Conservation (phyloP, 1,140 invertebrate genomes). For the Drosophila sp. region DNA sequence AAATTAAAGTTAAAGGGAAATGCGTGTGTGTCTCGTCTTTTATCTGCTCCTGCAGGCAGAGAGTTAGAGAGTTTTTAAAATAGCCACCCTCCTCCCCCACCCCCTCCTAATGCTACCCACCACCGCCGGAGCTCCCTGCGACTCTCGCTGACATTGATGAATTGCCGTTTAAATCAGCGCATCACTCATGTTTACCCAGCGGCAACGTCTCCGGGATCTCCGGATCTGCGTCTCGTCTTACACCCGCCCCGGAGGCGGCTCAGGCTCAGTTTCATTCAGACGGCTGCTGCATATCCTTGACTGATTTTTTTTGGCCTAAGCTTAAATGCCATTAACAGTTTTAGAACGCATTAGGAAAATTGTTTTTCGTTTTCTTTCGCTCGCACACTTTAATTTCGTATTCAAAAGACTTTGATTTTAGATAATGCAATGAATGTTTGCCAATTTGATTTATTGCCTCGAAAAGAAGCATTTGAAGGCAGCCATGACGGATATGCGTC, state of each 20-base stretch:
- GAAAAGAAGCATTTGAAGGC: background rate
- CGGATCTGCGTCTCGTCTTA: slow-evolving; percentile 53
- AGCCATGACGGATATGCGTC: slow-evolving; percentile 27
- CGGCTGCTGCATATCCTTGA: slow-evolving; percentile 44
- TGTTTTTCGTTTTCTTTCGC: slow-evolving; percentile 58
- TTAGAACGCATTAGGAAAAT: slow-evolving; percentile 73
- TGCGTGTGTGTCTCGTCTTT: slow-evolving; percentile 11
- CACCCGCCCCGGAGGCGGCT: slow-evolving; percentile 27
- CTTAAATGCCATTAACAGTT: slow-evolving; percentile 77
- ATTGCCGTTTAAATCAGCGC: slow-evolving; percentile 82
- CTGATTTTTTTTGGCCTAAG: slow-evolving; percentile 42
- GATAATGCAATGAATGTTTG: slow-evolving; percentile 71
- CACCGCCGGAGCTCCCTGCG: background rate
- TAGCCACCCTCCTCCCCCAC: slow-evolving; percentile 26
- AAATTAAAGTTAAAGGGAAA: slow-evolving; percentile 69
- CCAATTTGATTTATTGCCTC: slow-evolving; percentile 66
- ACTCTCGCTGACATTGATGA: slow-evolving; percentile 73
- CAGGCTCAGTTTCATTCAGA: background rate
- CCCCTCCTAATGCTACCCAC: slow-evolving; percentile 34
- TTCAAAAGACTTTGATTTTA: slow-evolving; percentile 53
- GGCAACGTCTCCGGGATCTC: slow-evolving; percentile 20
- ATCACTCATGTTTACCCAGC: slow-evolving; percentile 79
- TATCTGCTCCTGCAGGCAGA: slow-evolving; percentile 32
- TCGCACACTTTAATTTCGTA: slow-evolving; percentile 59
- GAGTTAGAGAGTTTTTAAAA: slow-evolving; percentile 62